Conservation (phyloP, 2,797 vertebrate genomes). For the Arnoldichthys spilopterus region DNA sequence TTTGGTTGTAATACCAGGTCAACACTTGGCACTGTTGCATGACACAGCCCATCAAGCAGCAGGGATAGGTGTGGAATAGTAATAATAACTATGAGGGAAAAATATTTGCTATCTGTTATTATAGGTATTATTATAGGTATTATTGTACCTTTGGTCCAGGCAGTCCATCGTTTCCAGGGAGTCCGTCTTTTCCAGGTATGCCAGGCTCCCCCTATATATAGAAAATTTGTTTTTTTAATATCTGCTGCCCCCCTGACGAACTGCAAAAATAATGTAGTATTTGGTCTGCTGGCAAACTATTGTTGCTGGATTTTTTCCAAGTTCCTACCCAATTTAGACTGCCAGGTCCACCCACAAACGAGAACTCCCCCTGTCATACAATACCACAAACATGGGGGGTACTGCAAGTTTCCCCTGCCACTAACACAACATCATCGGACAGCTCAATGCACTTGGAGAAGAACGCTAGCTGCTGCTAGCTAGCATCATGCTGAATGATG, state of each 20-base stretch:
- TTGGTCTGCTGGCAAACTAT: neutral
- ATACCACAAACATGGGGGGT: too few species aligned
- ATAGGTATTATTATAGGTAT: slow-evolving; percentile 17
- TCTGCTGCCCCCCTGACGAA: neutral
- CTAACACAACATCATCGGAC: too few species aligned
- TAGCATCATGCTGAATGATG: too few species aligned
- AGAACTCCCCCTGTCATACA: too few species aligned
- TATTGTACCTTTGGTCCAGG: slow-evolving; percentile 63
- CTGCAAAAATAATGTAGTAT: neutral
- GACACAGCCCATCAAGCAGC: neutral
- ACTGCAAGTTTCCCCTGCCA: too few species aligned
- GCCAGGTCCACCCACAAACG: too few species aligned
- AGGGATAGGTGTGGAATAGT: slow-evolving; percentile 9
- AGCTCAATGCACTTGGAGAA: too few species aligned
- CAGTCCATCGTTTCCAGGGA: slow-evolving; percentile 40
- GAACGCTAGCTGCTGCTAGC: too few species aligned
- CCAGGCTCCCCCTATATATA: slow-evolving; percentile 62
- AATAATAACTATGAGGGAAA: slow-evolving; percentile 4
- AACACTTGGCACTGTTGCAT: neutral
- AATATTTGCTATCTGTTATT: neutral
- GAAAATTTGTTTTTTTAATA: slow-evolving; percentile 10
- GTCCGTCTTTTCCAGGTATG: slow-evolving; percentile 57
- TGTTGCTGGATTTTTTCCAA: too few species aligned
- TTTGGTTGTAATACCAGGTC: neutral
- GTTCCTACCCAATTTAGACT: too few species aligned